These are phyloP conservation scores for Amiota minor DNA, from an alignment of 2,888 invertebrate species.

Conservation along the genomic window DNA sequence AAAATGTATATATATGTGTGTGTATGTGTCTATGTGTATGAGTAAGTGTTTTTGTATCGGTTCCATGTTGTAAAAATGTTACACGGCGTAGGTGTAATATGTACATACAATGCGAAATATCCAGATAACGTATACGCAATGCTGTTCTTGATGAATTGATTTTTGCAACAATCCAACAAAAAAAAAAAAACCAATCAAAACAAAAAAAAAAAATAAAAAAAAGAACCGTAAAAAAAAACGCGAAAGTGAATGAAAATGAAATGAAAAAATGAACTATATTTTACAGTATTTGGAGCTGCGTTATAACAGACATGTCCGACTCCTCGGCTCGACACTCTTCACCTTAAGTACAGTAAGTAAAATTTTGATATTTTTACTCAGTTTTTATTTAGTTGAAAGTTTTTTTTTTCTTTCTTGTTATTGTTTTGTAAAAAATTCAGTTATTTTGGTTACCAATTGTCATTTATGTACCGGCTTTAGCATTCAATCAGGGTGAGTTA, in stretches of 20 bases:
- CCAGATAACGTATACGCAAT: conserved; percentile 48
- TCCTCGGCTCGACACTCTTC: conserved; percentile 82
- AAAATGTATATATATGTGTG: neutral
- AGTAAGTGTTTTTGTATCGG: conserved; percentile 15
- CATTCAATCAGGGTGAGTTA: conserved; percentile 83
- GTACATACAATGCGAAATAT: neutral
- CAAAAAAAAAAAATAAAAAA: conserved; percentile 33
- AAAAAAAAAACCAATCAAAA: conserved; percentile 12
- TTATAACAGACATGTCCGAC: conserved; percentile 80
- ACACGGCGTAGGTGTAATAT: neutral
- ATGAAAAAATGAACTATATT: conserved; percentile 44
- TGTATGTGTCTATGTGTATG: conserved; percentile 33
- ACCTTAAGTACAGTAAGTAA: conserved; percentile 80
- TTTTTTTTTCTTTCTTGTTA: neutral
- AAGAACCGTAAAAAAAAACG: conserved; percentile 34
- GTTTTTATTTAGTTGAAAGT: neutral
- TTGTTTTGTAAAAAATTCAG: conserved; percentile 44
- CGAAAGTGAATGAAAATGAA: neutral
- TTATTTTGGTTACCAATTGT: conserved; percentile 72
- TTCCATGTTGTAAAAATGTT: conserved; percentile 12
- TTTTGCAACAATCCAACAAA: neutral
- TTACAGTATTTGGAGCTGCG: conserved; percentile 82
- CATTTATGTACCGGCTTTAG: conserved; percentile 84
- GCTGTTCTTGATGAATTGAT: conserved; percentile 8
- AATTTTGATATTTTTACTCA: conserved; percentile 15